Conservation (phyloP, 2,113 vertebrate species). For the Gracilinanus agilis region DNA sequence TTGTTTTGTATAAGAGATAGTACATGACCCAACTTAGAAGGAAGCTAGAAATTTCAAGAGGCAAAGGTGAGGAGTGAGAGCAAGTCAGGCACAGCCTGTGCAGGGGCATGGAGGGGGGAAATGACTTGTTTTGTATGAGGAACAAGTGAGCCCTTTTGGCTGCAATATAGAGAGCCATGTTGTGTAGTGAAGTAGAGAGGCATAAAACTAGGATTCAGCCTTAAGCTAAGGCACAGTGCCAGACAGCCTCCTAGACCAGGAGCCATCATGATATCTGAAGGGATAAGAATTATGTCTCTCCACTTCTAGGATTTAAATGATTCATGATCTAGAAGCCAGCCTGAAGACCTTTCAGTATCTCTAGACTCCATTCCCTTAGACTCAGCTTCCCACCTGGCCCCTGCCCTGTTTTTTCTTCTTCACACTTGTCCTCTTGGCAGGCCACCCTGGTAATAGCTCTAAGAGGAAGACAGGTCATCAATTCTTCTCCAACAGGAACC, state of each 20-base stretch:
- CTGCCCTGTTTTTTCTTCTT: constrained; percentile 67
- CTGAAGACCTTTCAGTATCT: constrained; percentile 44
- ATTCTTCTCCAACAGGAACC: constrained; percentile 53
- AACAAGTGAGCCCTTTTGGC: background rate
- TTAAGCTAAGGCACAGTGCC: background rate
- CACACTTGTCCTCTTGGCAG: constrained; percentile 69
- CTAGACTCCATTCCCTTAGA: constrained; percentile 65
- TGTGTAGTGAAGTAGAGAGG: background rate
- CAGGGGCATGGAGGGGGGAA: background rate
- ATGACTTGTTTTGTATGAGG: background rate
- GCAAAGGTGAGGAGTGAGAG: background rate
- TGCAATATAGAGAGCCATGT: background rate
- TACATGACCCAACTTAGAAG: background rate
- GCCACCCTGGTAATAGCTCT: constrained; percentile 52
- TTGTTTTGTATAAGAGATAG: background rate
- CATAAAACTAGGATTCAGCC: background rate
- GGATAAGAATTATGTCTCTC: background rate
- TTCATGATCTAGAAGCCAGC: constrained; percentile 50
- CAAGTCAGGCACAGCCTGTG: background rate
- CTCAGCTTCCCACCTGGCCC: constrained; percentile 51
- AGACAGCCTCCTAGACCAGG: background rate
- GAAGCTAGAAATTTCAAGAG: background rate
- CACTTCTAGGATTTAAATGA: constrained; percentile 26
- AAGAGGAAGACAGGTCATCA: constrained; percentile 68
- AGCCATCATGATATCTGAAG: background rate